A percentile compares a stretch with the other conserved stretches of the same genome.
Conservation (phyloP, 2,797 vertebrate genomes). For the Anguilla anguilla region DNA sequence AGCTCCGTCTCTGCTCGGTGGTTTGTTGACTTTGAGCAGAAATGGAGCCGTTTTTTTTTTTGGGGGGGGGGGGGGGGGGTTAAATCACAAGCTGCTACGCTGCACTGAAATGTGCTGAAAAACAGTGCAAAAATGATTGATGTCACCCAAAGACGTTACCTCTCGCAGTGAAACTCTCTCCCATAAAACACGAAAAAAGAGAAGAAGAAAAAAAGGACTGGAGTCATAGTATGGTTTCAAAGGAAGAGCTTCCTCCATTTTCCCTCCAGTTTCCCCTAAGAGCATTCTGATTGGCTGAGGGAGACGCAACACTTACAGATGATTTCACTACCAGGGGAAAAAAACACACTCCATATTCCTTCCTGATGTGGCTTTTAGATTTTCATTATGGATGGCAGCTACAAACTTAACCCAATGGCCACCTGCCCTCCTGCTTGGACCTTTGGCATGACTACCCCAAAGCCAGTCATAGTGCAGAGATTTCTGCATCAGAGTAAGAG, state of each 20-base stretch:
- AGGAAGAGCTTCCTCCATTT: not conserved
- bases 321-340: not conserved
- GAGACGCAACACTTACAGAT: not conserved
- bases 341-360: not conserved
- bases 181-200: not conserved
- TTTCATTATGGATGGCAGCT: not conserved
- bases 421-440: too few relatives aligned
- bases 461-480: too few relatives aligned
- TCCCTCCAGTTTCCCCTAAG: not conserved
- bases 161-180: not conserved
- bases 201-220: not conserved
- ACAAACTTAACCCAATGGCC: too few relatives aligned
- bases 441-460: too few relatives aligned
- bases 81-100: not conserved
- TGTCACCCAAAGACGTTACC: not conserved
- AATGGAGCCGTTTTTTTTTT: not conserved
- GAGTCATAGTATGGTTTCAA: not conserved
- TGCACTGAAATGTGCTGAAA: not conserved
- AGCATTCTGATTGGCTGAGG: not conserved
- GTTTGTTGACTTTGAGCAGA: not conserved
- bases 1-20: not conserved
- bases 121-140: not conserved
- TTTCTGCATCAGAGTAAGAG: not conserved
- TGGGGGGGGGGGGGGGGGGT: too few relatives aligned
- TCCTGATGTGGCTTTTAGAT: not conserved